Base-by-base conservation (phyloP, 2,888 invertebrate genomes). In the Cheilosia impressa region DNA sequence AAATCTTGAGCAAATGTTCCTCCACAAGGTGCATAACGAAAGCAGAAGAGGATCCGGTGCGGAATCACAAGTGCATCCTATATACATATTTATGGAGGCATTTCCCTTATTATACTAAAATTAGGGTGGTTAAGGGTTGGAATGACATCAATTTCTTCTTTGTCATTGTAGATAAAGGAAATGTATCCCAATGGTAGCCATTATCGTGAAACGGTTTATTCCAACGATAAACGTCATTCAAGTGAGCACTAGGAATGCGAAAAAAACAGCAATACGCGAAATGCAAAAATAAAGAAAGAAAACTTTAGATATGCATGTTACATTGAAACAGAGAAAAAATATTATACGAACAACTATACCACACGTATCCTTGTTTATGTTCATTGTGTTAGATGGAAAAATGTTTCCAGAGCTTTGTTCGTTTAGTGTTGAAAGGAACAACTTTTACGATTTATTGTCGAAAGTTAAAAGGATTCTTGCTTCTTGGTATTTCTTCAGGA, bases 371-470 rank as follows among this genome's bases (percentile, higher is more conserved):
- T 68, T 80, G 75, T 81, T 81, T 81, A 76, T 57, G 63, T 76
- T 41, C 62, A 50, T 63, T 69, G 57, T 47, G 60, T 63, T 60
- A 68, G 68, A 62, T 65, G 52, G 55, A 69, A 76, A n/a, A 69
- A 15, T 41, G 62, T 55, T 15, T 47, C 55, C 6, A 53, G 58
- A 66, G 63, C 73, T 78, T 73, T 50, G 58, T 63, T 65, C 68
- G 63, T 75, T 79, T 58, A 41, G 83, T 47, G 79, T 58, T 79
- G 79, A 79, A 75, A 75, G 79, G 79, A 65, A 78, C 47, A 84
- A 84, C 68, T 84, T 84, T 75, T 65, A 38, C 63, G 75, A 84
- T 84, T 84, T 79, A 84, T 84, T 84, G 79, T 79, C 53, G 27
- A 45, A 79, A 84, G 73, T 84, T 84, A 41, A 72, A 79, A 53